Evolutionary conservation across 2,797 vertebrate genomes (phyloP).

Genomic region (Cryptoprocta ferox): DNA sequence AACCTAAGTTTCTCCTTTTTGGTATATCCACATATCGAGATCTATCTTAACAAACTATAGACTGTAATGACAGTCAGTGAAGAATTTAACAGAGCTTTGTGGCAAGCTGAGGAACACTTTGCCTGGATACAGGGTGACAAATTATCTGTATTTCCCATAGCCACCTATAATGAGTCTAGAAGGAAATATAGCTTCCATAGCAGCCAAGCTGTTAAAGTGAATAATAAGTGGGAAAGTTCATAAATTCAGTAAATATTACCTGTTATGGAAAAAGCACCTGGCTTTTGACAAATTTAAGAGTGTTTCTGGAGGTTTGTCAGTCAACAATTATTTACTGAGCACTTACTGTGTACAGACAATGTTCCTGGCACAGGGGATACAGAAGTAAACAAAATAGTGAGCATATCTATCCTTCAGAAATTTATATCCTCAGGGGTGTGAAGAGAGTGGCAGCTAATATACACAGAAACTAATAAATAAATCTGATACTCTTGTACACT

Average conservation of each 20-base stretch:
- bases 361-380: neutral
- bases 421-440: neutral
- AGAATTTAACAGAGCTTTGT: neutral
- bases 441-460: neutral
- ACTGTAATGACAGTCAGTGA: neutral
- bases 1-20: conserved; percentile 17
- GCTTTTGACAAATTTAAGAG: neutral
- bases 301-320: neutral
- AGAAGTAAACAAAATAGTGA: conserved; percentile 20
- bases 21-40: neutral
- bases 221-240: conserved; percentile 8
- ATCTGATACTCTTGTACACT: neutral
- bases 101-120: neutral
- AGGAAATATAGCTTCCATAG: neutral
- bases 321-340: conserved; percentile 33
- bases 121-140: conserved; percentile 23
- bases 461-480: neutral
- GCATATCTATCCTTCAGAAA: neutral
- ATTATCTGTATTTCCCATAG: neutral
- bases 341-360: neutral
- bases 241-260: conserved; percentile 55
- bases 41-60: neutral
- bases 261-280: neutral
- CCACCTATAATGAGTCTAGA: neutral
- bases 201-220: conserved; percentile 21